Base-by-base conservation (phyloP, 2,797 vertebrate species). In the Oophaga sylvatica region DNA sequence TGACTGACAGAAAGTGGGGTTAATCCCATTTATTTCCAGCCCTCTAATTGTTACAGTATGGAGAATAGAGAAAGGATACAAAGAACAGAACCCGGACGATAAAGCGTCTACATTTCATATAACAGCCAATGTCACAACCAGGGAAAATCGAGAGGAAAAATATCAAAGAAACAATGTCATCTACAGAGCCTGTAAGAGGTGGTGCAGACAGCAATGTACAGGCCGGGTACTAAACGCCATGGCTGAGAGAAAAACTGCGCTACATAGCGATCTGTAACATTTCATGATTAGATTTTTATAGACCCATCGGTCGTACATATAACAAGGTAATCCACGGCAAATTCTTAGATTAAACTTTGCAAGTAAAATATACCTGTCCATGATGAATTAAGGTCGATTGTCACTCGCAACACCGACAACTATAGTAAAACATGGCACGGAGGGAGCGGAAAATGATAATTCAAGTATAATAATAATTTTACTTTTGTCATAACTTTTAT, bases 11-110 rank as follows among this genome's bases (percentile, higher is more conserved):
- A 81, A 41, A 31, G 70, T 31, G 31, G 63, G 63, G 73, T 87
- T 82, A 87, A 83, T 83, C 87, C n/a, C 29, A 60, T 53, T 22
- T 87, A 79, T 79, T 83, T 70, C 62, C 81, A 59, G 31, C 15
- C 53, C 16, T 65, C 7, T 87, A 87, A 83, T 83, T 78, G 62
- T 70, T 60, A 29, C 75, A 83, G 79, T 83, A 78, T 87, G 81
- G 70, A 29, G 53, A 77, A 70, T 11, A 20, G 15, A 60, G 48
- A 59, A 68, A 71, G 76, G 68, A 57, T 87, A 79, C 63, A 77
- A 83, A 87, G 62, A 70, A 41, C 71, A 78, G 81, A 67, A 57
- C 86, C 2, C 17, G 57, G 60, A 59, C 35, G 80, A 53, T 76
- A 68, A 78, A 83, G 2, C 59, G 48, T 56, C 19, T 81, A 81